A percentile compares a stretch with the other conserved stretches of the same genome.
Evolutionary conservation across 2,113 vertebrate genomes (phyloP).

Genomic region (Oncorhynchus tshawytscha): DNA sequence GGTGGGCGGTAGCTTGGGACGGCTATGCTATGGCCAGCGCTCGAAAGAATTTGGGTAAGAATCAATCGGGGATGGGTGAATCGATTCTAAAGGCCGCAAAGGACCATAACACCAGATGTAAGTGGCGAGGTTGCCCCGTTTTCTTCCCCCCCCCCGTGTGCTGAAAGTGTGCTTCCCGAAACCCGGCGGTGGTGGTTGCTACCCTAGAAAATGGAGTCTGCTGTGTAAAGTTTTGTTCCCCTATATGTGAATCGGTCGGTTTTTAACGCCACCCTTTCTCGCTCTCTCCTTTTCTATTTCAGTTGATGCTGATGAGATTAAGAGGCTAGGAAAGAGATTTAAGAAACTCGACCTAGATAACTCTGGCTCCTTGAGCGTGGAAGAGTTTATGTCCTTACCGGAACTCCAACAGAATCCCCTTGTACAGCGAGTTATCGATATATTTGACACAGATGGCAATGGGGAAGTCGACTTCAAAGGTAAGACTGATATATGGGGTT

Average conservation of each 20-base stretch:
- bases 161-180: neutral
- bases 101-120: neutral
- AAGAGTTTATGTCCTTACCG: slow-evolving; percentile 95
- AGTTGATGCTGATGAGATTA: slow-evolving; percentile 97
- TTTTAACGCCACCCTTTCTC: neutral
- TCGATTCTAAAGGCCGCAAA: neutral
- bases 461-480: slow-evolving; percentile 97
- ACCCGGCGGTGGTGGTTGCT: neutral
- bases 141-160: neutral
- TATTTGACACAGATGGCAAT: slow-evolving; percentile 96
- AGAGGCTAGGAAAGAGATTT: slow-evolving; percentile 94
- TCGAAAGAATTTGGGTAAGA: slow-evolving; percentile 66
- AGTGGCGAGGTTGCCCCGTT: neutral
- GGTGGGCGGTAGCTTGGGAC: slow-evolving; percentile 14
- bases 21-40: slow-evolving; percentile 66
- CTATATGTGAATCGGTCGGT: neutral
- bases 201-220: neutral
- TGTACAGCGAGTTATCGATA: slow-evolving; percentile 95
- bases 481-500: slow-evolving; percentile 55
- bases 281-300: neutral
- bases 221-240: neutral
- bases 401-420: slow-evolving; percentile 94
- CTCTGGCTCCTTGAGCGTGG: slow-evolving; percentile 92
- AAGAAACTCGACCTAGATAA: slow-evolving; percentile 96
- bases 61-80: no score